Percentiles rank a stretch among this genome's conserved stretches.
Evolutionary conservation across 2,888 invertebrate genomes (phyloP).

Genomic region (Arrhopalites spinosus): DNA sequence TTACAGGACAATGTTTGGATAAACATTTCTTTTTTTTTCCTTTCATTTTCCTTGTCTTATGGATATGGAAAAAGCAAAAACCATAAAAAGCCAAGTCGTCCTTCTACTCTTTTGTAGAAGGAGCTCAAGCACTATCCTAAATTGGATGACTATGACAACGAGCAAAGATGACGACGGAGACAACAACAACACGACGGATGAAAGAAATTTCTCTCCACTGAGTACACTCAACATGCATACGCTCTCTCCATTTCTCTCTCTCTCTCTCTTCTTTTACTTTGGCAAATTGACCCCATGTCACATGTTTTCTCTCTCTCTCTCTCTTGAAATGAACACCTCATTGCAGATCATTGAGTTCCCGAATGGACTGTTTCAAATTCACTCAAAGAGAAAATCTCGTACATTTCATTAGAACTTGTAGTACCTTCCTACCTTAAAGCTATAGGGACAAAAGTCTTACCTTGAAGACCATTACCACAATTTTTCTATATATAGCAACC

Average conservation of each 20-base stretch:
- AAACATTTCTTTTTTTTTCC: background rate
- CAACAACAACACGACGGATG: background rate
- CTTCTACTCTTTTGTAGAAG: too few species aligned
- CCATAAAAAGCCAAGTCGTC: too few species aligned
- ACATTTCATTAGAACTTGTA: background rate
- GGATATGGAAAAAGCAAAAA: too few species aligned
- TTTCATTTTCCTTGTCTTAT: too few species aligned
- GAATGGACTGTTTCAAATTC: slow-evolving; percentile 1
- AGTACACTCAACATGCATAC: background rate
- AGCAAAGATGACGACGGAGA: background rate
- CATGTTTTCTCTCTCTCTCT: background rate
- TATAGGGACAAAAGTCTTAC: too few species aligned
- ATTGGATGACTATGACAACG: slow-evolving; percentile 41
- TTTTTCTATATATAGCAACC: too few species aligned
- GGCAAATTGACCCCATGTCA: slow-evolving; percentile 37
- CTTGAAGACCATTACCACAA: too few species aligned
- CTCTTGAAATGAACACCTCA: slow-evolving; percentile 9
- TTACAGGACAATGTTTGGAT: background rate
- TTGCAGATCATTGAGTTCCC: too few species aligned
- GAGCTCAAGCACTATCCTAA: slow-evolving; percentile 44
- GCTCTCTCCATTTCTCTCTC: background rate
- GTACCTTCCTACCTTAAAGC: too few species aligned
- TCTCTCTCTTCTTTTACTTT: slow-evolving; percentile 34
- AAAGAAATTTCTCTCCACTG: background rate
- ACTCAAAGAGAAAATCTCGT: slow-evolving; percentile 13